These are phyloP conservation scores for Scaptomyza tumidula DNA, from an alignment of 2,888 invertebrate species.

Conservation along the genomic window DNA sequence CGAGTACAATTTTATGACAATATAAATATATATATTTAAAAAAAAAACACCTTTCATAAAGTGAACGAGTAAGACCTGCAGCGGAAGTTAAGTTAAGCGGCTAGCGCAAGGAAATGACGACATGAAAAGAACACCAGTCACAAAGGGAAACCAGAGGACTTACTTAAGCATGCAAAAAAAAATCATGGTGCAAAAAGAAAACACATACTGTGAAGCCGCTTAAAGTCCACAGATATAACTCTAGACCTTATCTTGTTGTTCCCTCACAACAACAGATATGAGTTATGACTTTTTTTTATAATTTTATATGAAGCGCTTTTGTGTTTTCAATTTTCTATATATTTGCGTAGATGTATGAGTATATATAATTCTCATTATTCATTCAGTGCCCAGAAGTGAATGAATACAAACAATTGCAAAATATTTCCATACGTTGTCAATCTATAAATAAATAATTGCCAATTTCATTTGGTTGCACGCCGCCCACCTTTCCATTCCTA, in stretches of 20 bases:
- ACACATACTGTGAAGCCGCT: neutral
- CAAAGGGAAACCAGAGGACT: conserved; percentile 8
- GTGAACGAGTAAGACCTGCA: conserved; percentile 20
- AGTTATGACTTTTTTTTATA: conserved; percentile 22
- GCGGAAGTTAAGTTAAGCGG: conserved; percentile 49
- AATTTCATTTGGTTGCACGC: conserved; percentile 44
- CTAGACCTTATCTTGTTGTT: conserved; percentile 28
- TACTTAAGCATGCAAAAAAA: neutral
- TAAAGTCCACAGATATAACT: conserved; percentile 33
- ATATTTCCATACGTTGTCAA: conserved; percentile 47
- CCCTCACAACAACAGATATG: conserved; percentile 14
- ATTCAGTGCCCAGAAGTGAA: conserved; percentile 51
- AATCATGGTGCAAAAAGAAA: neutral
- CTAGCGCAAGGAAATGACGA: conserved; percentile 15
- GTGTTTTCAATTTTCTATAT: conserved; percentile 11
- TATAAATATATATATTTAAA: conserved; percentile 7
- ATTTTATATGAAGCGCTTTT: neutral
- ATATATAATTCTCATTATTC: conserved; percentile 24
- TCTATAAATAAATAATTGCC: conserved; percentile 66
- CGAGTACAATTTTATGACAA: conserved; percentile 66
- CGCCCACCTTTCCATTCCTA: conserved; percentile 1
- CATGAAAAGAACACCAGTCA: conserved; percentile 6
- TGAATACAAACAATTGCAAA: conserved; percentile 44
- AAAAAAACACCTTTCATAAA: conserved; percentile 28
- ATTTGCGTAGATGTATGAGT: neutral